Percentiles rank a stretch among this genome's conserved stretches.
These are phyloP conservation scores for Plecturocebus donacophilus DNA, from an alignment of 2,113 vertebrate genomes.

Conservation along the genomic window DNA sequence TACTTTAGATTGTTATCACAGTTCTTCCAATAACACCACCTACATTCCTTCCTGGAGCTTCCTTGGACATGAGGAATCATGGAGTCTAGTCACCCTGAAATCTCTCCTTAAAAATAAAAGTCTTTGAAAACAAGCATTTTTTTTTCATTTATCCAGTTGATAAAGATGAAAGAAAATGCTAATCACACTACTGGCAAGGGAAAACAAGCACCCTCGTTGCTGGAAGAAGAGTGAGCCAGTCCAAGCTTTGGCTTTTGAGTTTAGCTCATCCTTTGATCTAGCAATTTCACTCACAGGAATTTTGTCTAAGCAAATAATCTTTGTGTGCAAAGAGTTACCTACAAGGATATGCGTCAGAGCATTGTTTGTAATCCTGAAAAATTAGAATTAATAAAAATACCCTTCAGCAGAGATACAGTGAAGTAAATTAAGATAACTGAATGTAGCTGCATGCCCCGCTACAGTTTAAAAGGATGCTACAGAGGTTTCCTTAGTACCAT, in stretches of 20 bases:
- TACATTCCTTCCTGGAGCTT: conserved; percentile 10
- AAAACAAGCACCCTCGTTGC: background rate
- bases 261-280: conserved; percentile 18
- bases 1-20: conserved; percentile 47
- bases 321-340: background rate
- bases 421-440: background rate
- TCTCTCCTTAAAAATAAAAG: background rate
- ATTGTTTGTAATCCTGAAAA: background rate
- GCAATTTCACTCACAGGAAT: background rate
- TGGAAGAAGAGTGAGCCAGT: background rate
- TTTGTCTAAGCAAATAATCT: conserved; percentile 17
- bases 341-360: background rate
- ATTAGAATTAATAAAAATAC: background rate
- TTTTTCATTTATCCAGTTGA: background rate
- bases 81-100: background rate
- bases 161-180: conserved; percentile 8
- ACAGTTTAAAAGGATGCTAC: background rate
- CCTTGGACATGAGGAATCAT: background rate
- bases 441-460: accelerated
- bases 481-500: background rate
- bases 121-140: background rate
- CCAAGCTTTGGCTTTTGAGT: background rate
- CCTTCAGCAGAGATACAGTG: background rate
- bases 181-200: background rate
- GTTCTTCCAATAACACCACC: background rate